Conservation (phyloP, 1,140 invertebrate species). For the Linepithema humile region DNA sequence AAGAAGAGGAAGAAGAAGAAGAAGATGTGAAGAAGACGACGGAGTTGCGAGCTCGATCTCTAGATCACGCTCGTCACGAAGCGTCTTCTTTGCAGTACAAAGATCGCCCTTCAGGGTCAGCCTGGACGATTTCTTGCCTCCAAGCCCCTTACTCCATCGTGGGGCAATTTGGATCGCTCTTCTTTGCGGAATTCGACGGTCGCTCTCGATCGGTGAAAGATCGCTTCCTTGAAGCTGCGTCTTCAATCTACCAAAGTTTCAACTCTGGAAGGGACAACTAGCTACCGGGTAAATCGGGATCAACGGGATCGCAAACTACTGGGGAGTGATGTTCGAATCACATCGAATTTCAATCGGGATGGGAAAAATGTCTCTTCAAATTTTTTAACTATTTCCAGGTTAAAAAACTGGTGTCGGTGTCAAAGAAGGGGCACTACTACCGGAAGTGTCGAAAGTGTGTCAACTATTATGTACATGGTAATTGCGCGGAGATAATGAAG, state of each 20-base stretch:
- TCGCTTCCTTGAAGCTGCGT: constrained; percentile 45
- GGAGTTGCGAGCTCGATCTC: constrained; percentile 35
- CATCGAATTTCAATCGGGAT: not conserved
- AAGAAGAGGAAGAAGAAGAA: constrained; percentile 15
- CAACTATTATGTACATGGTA: constrained; percentile 27
- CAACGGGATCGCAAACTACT: constrained; percentile 17
- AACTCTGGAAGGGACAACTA: not conserved
- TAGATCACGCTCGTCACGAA: not conserved
- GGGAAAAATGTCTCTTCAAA: not conserved
- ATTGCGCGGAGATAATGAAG: not conserved
- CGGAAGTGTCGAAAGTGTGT: not conserved
- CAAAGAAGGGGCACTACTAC: not conserved
- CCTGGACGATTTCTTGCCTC: constrained; percentile 9
- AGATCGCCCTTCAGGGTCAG: not conserved
- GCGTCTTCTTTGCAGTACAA: constrained; percentile 34
- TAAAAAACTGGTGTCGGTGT: constrained; percentile 20
- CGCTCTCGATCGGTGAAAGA: constrained; percentile 37
- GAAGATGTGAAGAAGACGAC: constrained; percentile 26
- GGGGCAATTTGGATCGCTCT: constrained; percentile 4
- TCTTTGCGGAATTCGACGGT: not conserved
- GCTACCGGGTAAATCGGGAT: not conserved
- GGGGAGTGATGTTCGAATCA: not conserved
- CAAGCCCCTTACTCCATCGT: not conserved
- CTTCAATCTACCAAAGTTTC: constrained; percentile 44
- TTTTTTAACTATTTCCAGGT: not conserved